phyloP scores from a whole-genome alignment of 2,888 invertebrate species.

The Margaritifera margaritifera region DNA sequence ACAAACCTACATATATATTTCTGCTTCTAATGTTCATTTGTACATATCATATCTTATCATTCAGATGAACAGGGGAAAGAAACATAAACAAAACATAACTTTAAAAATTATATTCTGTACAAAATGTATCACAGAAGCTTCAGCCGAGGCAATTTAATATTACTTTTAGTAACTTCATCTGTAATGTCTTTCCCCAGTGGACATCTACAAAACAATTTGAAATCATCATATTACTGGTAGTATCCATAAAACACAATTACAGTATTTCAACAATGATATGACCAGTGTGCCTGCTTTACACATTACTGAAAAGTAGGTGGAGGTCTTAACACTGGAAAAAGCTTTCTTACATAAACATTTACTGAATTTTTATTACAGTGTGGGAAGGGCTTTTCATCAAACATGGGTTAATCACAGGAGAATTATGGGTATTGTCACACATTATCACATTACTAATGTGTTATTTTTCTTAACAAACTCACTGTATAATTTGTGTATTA shows the following conservation, averaged over 20 bases:
- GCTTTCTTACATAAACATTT: not conserved
- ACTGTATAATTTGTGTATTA: too few relatives aligned
- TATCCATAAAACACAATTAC: not conserved
- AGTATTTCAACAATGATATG: too few relatives aligned
- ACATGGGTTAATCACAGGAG: not conserved
- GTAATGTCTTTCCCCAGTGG: slow-evolving; percentile 40
- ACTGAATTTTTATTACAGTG: not conserved
- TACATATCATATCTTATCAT: too few relatives aligned
- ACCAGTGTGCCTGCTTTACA: too few relatives aligned
- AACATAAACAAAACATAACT: too few relatives aligned
- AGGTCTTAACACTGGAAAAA: too few relatives aligned
- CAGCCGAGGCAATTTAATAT: slow-evolving; percentile 21
- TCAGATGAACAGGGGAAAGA: too few relatives aligned
- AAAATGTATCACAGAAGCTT: slow-evolving; percentile 13
- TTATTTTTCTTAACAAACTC: not conserved
- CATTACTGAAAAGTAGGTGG: too few relatives aligned
- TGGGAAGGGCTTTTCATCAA: not conserved
- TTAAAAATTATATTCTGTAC: too few relatives aligned
- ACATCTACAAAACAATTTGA: slow-evolving; percentile 29
- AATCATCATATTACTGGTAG: not conserved
- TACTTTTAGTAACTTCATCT: slow-evolving; percentile 22
- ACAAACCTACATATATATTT: too few relatives aligned
- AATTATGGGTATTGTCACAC: not conserved
- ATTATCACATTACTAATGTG: not conserved
- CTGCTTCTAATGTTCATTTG: too few relatives aligned